phyloP scores from a whole-genome alignment of 1,140 invertebrate genomes.

The Tetragnatha versicolor region DNA sequence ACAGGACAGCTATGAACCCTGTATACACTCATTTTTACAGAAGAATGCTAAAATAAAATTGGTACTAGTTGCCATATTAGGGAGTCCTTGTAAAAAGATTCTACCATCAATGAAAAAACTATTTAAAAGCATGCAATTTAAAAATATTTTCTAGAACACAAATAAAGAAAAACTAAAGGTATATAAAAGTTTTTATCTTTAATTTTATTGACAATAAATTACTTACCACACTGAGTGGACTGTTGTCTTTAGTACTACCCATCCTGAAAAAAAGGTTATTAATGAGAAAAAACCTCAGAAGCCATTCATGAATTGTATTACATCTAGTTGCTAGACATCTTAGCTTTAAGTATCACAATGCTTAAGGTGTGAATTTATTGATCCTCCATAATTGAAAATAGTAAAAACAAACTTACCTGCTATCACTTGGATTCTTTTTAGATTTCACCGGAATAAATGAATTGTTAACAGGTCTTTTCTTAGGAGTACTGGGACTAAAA shows the following conservation, averaged over 20 bases:
- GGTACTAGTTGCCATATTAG: background rate
- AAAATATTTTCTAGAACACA: background rate
- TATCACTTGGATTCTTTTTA: constrained; percentile 33
- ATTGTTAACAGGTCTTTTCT: constrained; percentile 3
- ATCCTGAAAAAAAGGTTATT: constrained; percentile 11
- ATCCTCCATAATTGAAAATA: background rate
- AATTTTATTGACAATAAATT: too few species aligned
- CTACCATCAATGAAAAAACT: background rate
- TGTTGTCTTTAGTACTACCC: background rate
- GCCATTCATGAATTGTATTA: too few species aligned
- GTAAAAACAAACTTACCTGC: constrained; percentile 6
- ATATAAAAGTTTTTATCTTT: too few species aligned
- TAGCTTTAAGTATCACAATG: background rate
- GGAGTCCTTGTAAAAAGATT: background rate
- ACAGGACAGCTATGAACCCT: too few species aligned
- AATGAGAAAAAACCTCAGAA: background rate
- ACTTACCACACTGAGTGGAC: constrained; percentile 20
- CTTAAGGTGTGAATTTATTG: background rate
- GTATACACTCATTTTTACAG: too few species aligned
- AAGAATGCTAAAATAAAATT: too few species aligned
- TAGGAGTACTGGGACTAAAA: constrained; percentile 24
- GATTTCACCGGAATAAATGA: constrained; percentile 31
- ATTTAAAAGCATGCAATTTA: background rate
- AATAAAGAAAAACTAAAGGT: background rate
- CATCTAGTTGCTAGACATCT: background rate